Evolutionary conservation across 1,140 invertebrate genomes (phyloP), one percentile per base, ranked within the genome.

Genomic region (Formica selysi): DNA sequence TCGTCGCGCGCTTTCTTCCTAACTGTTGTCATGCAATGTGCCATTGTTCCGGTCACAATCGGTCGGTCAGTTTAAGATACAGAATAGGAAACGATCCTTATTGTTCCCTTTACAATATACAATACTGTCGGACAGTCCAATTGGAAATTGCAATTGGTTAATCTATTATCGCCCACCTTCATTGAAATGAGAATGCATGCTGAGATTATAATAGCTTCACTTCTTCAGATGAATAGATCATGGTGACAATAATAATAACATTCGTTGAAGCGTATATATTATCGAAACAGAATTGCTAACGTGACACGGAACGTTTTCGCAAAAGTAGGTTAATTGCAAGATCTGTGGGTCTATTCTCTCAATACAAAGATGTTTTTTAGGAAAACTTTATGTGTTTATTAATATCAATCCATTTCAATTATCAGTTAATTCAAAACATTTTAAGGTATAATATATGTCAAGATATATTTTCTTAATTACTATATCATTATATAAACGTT

Each of bases 51-150:
- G 54, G 13, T 19, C 54, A 62, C 54, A 61, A 83, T 73, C 26
- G 26, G 67, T 32, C 29, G 68, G 16, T 13, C 13, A 13, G 26
- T 26, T 81, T 81, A 57, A 73, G 26, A 59, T 13, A 68, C 3
- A 51, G 48, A 70, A 80, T 73, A 74, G 79, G 79, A 73, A 81
- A 38, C 22, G 68, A 83, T 83, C 13, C n/a, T 83, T 74, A 83
- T 62, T 74, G 79, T 83, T 38, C 26, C 38, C 1, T 41, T 74
- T 26, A 70, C n/a, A 36, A 73, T 48, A 38, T 71, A 81, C 67
- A 48, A 61, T 71, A 26, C 32, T 22, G 22, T 79, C 32, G 51
- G 22, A 5, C 22, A 57, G 48, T 80, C 65, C 16, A 22, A 36
- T 19, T 80, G 57, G 57, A 70, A 32, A 70, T 26, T 68, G 22